phyloP scores from a whole-genome alignment of 2,113 vertebrate genomes.

The Mirounga angustirostris region DNA sequence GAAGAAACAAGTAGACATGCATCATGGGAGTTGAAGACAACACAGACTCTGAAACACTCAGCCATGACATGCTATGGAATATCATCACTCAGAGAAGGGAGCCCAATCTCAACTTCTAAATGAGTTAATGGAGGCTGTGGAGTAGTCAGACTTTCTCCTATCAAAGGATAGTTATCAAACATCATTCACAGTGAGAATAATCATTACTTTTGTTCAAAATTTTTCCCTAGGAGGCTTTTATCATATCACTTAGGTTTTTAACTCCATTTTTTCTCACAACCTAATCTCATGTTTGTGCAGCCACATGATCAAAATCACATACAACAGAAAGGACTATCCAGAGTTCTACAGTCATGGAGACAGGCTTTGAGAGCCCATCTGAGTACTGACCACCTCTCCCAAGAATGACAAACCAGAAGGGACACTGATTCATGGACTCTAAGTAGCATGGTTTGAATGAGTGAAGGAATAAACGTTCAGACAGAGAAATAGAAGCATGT shows the following conservation, averaged over 20 bases:
- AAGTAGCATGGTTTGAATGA: neutral
- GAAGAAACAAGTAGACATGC: neutral
- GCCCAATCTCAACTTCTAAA: no score
- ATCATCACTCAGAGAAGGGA: neutral
- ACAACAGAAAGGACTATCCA: neutral
- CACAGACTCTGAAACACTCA: neutral
- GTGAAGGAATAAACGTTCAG: neutral
- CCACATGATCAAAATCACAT: neutral
- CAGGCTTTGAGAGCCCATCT: neutral
- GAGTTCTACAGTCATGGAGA: neutral
- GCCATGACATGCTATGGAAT: no score
- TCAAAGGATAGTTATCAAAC: neutral
- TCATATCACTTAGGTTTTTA: neutral
- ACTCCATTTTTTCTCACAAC: neutral
- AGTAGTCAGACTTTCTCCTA: neutral
- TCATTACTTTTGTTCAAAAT: neutral
- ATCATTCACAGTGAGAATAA: neutral
- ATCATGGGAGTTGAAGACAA: neutral
- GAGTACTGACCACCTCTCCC: neutral
- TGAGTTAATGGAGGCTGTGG: fast-evolving
- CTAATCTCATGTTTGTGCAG: neutral
- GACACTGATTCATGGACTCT: fast-evolving
- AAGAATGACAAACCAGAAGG: neutral
- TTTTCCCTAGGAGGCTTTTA: neutral
- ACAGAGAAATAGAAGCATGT: neutral